Conservation (phyloP, 2,797 vertebrate genomes). For the Potorous gilbertii region DNA sequence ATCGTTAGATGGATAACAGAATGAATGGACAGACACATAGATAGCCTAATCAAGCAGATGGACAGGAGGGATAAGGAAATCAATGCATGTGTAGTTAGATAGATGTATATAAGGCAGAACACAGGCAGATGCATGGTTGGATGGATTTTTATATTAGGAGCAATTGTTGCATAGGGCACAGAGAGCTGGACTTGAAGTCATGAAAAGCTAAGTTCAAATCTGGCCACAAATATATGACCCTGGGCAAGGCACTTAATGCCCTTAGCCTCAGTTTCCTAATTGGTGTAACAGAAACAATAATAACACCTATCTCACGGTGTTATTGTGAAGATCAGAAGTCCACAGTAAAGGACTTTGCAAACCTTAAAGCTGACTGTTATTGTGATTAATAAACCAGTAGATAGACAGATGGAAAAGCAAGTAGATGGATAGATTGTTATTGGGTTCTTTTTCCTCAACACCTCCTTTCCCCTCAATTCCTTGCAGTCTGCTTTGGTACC, state of each 20-base stretch:
- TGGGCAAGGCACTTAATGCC: not conserved
- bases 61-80: not conserved
- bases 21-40: not conserved
- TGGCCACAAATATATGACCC: not conserved
- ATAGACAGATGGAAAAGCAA: not conserved
- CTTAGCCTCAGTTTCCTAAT: not conserved
- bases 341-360: not conserved
- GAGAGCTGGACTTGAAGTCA: not conserved
- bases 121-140: not conserved
- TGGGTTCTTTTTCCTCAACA: not conserved
- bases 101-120: not conserved
- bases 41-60: not conserved
- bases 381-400: not conserved
- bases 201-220: not conserved
- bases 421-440: not conserved
- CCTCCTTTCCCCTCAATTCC: not conserved
- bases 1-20: not conserved
- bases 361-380: not conserved
- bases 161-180: not conserved
- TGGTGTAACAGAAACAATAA: not conserved
- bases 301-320: not conserved
- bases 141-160: not conserved
- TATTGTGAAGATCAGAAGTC: not conserved
- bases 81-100: too few species aligned
- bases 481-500: not conserved